Evolutionary conservation across 2,113 vertebrate species (phyloP).

Genomic region (Tursiops truncatus): DNA sequence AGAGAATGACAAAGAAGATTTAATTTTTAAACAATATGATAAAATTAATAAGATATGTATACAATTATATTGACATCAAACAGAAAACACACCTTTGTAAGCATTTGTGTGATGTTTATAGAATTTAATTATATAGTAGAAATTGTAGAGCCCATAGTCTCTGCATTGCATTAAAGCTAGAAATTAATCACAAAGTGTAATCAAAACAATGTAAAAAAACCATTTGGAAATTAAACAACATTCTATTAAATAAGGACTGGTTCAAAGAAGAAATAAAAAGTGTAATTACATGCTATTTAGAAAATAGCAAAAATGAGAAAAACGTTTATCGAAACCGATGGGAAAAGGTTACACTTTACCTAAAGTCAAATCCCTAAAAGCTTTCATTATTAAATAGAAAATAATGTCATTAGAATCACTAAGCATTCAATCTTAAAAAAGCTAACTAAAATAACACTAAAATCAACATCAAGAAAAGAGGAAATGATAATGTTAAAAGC

Average conservation of each 20-base stretch:
- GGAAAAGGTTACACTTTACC: not conserved
- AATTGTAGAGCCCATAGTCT: not conserved
- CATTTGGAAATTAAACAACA: slow-evolving; percentile 61
- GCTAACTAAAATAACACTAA: not conserved
- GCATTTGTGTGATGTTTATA: not conserved
- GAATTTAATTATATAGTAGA: slow-evolving; percentile 57
- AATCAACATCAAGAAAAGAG: not conserved
- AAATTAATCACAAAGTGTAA: slow-evolving; percentile 63
- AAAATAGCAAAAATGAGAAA: slow-evolving; percentile 53
- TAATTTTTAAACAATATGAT: not conserved
- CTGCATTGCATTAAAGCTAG: slow-evolving; percentile 29
- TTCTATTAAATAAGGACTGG: slow-evolving; percentile 56
- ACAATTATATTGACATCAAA: slow-evolving; percentile 33
- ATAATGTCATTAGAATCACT: slow-evolving; percentile 42
- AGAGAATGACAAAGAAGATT: not conserved
- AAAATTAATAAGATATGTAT: slow-evolving; percentile 18
- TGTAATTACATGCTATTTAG: slow-evolving; percentile 58
- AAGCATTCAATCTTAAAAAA: slow-evolving; percentile 12
- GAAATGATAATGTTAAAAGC: not conserved
- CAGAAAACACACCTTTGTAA: slow-evolving; percentile 27
- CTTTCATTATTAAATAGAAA: slow-evolving; percentile 46
- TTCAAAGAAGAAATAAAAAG: slow-evolving; percentile 62
- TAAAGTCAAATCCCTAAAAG: slow-evolving; percentile 28
- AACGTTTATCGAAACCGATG: slow-evolving; percentile 54
- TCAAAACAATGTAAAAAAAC: slow-evolving; percentile 63